Evolutionary conservation across 2,797 vertebrate genomes (phyloP), one percentile per base, ranked within the genome.

Genomic region (Propithecus perrieri): DNA sequence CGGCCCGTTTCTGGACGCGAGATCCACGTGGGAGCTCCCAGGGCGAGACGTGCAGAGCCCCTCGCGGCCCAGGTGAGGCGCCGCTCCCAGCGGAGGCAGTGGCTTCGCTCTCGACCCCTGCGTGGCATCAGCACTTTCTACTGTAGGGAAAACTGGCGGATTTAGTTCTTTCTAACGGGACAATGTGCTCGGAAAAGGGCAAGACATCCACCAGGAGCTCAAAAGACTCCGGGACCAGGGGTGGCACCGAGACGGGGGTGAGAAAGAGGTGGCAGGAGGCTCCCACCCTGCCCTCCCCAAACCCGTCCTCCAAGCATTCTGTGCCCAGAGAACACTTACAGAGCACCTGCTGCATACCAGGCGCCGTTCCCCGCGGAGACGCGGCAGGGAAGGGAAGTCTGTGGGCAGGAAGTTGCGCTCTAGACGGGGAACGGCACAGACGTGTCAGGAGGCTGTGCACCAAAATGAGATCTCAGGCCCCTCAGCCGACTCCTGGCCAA

Each of bases 101-200:
- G 8, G 30, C 15, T 20, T 11, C 15, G 10, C 43, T 20, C 43
- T 18, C 4, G 84, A 61, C 69, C 28, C 78, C 20, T 3, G 30
- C 0, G 1, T 7, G 22, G 30, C 30, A 1, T 7, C 38, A 11
- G 4, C 43, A 13, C 18, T 12, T 43, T 12, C 0, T 9, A 2
- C 7, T 17, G 26, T 0, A 17, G 35, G 7, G 9, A 24, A 43
- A 12, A 43, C 30, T 38, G 48, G 18, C 20, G 4, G 24, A 14
- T 79, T 18, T 4, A 3, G 13, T 28, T 65, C 7, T 55, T 53
- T 79, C 26, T 41, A 11, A 43, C 20, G 9, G 48, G 59, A 33
- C 17, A 17, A 18, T 3, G 7, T 28, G 7, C 48, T 78, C 46
- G 41, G 74, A 53, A 43, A 24, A 26, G 28, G 2, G 28, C 2